Evolutionary conservation across 2,888 invertebrate species (phyloP).

Genomic region (Neelides folsomi): DNA sequence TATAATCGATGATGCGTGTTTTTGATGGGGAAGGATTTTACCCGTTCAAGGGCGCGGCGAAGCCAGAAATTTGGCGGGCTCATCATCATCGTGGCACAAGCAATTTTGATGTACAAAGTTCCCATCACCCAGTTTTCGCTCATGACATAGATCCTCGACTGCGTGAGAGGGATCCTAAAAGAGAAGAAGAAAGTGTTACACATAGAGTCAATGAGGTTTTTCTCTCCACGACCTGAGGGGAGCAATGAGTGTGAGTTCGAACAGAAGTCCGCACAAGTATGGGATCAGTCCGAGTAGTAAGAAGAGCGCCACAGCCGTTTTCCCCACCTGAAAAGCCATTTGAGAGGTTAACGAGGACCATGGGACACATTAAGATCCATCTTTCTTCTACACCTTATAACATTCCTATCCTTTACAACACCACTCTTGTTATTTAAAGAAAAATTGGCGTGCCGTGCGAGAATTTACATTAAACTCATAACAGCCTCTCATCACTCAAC

Average conservation of each 20-base stretch:
- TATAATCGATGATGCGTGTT: background rate
- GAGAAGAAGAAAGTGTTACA: conserved; percentile 61
- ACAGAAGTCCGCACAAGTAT: conserved; percentile 73
- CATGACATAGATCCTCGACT: conserved; percentile 52
- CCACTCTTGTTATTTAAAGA: too few species aligned
- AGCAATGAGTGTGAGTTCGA: conserved; percentile 81
- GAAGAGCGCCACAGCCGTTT: conserved; percentile 53
- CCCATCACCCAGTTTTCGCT: conserved; percentile 78
- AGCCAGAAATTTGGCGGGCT: conserved; percentile 88
- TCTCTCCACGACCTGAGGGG: conserved; percentile 46
- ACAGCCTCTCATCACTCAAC: too few species aligned
- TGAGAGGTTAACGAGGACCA: too few species aligned
- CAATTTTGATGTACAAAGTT: conserved; percentile 92
- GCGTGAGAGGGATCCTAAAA: conserved; percentile 78
- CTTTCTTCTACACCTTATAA: too few species aligned
- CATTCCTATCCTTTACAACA: too few species aligned
- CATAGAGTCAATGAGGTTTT: conserved; percentile 41
- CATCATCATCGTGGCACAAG: conserved; percentile 93
- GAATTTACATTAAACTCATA: too few species aligned
- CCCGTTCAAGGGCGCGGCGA: conserved; percentile 75
- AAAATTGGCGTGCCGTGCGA: too few species aligned
- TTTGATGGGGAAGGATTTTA: conserved; percentile 27
- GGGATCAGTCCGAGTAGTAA: conserved; percentile 81
- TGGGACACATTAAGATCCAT: too few species aligned
- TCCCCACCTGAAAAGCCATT: conserved; percentile 45